phyloP scores from a whole-genome alignment of 2,888 invertebrate genomes.

The Mechanitis messenoides region DNA sequence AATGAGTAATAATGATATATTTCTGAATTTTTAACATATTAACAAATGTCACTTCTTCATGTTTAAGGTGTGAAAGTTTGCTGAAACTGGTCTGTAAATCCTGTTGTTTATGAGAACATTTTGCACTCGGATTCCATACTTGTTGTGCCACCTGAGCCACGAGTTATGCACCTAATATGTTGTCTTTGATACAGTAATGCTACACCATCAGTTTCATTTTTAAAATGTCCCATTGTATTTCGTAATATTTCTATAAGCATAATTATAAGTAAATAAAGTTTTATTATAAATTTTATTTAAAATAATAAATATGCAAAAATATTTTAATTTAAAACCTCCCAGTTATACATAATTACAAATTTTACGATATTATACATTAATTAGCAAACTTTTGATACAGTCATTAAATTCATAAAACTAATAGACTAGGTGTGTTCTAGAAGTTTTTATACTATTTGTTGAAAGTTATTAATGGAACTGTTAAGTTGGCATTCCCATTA shows the following conservation, averaged over 20 bases:
- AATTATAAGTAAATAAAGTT: background rate
- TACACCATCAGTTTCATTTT: slow-evolving; percentile 10
- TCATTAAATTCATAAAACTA: no score
- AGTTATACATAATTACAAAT: no score
- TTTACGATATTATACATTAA: no score
- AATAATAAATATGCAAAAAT: background rate
- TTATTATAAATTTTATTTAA: background rate
- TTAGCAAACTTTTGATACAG: no score
- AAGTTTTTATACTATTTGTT: background rate
- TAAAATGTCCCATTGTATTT: background rate
- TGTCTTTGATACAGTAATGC: slow-evolving; percentile 12
- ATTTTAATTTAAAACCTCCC: background rate
- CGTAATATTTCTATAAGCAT: background rate
- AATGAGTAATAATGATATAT: background rate
- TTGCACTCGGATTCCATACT: slow-evolving; percentile 24
- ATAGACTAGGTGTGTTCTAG: background rate
- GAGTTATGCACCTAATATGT: slow-evolving; percentile 22
- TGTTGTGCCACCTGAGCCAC: slow-evolving; percentile 26
- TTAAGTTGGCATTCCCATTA: slow-evolving; percentile 1
- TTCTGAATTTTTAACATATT: background rate
- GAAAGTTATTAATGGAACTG: background rate
- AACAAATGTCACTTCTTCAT: slow-evolving; percentile 36
- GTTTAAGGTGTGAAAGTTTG: slow-evolving; percentile 38
- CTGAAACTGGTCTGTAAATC: slow-evolving; percentile 40
- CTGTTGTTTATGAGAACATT: slow-evolving; percentile 40